Evolutionary conservation across 2,113 vertebrate species (phyloP).

Genomic region (Atractosteus spatula): DNA sequence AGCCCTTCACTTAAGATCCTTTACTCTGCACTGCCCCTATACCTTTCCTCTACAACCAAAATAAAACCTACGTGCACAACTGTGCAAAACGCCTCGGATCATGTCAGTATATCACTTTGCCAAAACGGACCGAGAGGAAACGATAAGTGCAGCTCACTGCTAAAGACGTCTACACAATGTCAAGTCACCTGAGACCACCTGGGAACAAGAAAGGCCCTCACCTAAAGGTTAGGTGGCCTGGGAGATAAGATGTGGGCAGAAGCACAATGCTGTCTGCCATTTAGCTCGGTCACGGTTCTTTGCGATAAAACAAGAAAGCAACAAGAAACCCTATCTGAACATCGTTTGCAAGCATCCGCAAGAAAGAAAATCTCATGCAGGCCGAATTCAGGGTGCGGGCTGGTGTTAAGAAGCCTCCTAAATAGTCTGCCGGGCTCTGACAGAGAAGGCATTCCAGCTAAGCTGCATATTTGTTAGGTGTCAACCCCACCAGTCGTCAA

Average conservation of each 20-base stretch:
- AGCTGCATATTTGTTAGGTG: slow-evolving; percentile 50
- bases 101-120: not conserved
- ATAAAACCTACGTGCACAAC: not conserved
- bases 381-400: not conserved
- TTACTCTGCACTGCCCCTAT: not conserved
- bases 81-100: not conserved
- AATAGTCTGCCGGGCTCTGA: slow-evolving; percentile 38
- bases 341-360: slow-evolving; percentile 35
- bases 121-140: not conserved
- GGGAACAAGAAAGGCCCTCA: not conserved
- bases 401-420: slow-evolving; percentile 18
- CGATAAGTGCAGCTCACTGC: not conserved
- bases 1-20: too few species aligned
- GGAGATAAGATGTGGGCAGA: slow-evolving; percentile 55
- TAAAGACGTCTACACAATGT: not conserved
- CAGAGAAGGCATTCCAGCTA: slow-evolving; percentile 42
- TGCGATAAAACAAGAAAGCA: slow-evolving; percentile 48
- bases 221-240: slow-evolving; percentile 9
- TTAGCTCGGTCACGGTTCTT: slow-evolving; percentile 58
- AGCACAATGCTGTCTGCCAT: slow-evolving; percentile 53
- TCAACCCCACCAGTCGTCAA: slow-evolving; percentile 40
- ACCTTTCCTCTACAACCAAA: not conserved
- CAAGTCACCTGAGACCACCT: not conserved
- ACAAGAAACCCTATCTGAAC: slow-evolving; percentile 48
- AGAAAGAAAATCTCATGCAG: slow-evolving; percentile 26